A percentile compares a stretch with the other conserved stretches of the same genome.
phyloP scores from a whole-genome alignment of 2,113 vertebrate species.

The Indri indri region DNA sequence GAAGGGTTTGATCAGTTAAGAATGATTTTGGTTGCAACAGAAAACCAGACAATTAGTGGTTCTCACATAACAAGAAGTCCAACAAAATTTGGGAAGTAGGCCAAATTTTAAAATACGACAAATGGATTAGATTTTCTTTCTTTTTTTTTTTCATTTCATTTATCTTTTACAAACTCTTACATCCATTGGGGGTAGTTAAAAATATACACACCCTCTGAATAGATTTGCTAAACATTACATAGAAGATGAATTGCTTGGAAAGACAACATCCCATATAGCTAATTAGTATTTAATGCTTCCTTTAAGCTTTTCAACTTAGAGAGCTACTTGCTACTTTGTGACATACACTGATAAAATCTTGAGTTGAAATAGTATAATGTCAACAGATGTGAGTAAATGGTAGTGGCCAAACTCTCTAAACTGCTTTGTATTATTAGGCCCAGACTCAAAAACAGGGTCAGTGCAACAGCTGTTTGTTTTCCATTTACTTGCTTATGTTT shows the following conservation, averaged over 20 bases:
- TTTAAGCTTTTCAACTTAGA: background rate
- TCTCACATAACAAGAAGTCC: background rate
- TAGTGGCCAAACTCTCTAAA: background rate
- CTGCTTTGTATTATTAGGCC: slow-evolving; percentile 38
- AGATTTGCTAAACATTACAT: background rate
- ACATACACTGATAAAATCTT: background rate
- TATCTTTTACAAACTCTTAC: background rate
- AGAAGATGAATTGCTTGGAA: background rate
- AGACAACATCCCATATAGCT: background rate
- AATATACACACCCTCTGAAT: background rate
- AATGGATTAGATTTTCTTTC: background rate
- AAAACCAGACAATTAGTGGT: background rate
- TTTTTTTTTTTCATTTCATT: background rate
- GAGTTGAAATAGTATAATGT: slow-evolving; percentile 27
- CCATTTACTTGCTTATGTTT: slow-evolving; percentile 59
- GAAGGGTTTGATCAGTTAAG: background rate
- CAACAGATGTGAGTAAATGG: slow-evolving; percentile 29
- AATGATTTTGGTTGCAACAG: background rate
- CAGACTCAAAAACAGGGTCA: background rate
- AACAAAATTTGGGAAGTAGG: background rate
- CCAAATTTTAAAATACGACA: background rate
- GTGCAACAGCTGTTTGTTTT: slow-evolving; percentile 65
- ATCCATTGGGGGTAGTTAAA: background rate
- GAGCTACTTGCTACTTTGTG: background rate
- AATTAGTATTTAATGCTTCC: background rate